A percentile compares a stretch with the other conserved stretches of the same genome.
phyloP scores from a whole-genome alignment of 1,140 invertebrate genomes.

The Thaumetopoea pityocampa region DNA sequence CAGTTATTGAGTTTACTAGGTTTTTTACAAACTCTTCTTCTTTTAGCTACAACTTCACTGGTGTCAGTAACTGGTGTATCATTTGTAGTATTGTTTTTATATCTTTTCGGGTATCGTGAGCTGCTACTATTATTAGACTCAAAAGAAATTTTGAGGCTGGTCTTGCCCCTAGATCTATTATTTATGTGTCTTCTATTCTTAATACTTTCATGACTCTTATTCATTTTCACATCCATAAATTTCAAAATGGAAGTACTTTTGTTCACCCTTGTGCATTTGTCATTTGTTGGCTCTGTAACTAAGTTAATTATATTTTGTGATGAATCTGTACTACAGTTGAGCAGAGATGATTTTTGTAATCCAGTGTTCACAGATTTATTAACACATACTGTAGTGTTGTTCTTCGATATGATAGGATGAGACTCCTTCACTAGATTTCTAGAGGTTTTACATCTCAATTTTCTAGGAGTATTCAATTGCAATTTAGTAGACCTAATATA shows the following conservation, averaged over 20 bases:
- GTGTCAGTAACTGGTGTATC: conserved; percentile 7
- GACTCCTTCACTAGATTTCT: conserved; percentile 43
- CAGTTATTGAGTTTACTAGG: conserved; percentile 29
- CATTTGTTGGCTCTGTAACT: conserved; percentile 42
- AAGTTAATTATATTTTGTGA: conserved; percentile 59
- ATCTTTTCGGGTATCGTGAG: conserved; percentile 56
- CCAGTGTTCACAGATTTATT: conserved; percentile 53
- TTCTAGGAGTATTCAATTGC: conserved; percentile 42
- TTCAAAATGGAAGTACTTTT: conserved; percentile 52
- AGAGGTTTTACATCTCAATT: conserved; percentile 39
- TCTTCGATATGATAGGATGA: conserved; percentile 27
- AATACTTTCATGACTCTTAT: conserved; percentile 19
- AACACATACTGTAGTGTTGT: conserved; percentile 41
- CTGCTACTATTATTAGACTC: conserved; percentile 43
- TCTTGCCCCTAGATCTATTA: conserved; percentile 13
- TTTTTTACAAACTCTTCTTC: conserved; percentile 25
- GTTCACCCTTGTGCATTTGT: conserved; percentile 33
- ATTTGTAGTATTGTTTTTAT: conserved; percentile 27
- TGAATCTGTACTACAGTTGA: conserved; percentile 57
- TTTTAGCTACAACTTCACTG: conserved; percentile 19
- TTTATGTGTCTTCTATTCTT: conserved; percentile 21
- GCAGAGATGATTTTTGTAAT: conserved; percentile 17
- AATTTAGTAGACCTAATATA: conserved; percentile 66
- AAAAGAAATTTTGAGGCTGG: conserved; percentile 42
- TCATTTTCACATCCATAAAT: conserved; percentile 39